phyloP scores from a whole-genome alignment of 2,888 invertebrate genomes.

The Achlya flavicornis region DNA sequence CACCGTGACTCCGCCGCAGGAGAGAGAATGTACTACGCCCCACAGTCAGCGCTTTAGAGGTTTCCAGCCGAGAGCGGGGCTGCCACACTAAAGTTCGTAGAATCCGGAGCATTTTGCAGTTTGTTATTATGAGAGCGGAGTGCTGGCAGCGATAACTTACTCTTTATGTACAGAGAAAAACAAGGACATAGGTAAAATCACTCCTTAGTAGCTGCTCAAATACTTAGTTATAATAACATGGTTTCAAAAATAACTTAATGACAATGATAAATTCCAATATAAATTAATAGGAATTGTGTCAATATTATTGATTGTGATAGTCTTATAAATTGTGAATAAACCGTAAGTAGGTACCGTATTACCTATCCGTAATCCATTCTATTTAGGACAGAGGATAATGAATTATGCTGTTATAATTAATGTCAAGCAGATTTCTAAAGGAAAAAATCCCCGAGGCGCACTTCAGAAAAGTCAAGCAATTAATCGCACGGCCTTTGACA shows the following conservation, averaged over 20 bases:
- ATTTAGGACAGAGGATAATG: background rate
- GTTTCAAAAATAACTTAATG: background rate
- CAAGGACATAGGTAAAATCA: conserved; percentile 47
- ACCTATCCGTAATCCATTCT: background rate
- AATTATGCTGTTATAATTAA: conserved; percentile 1
- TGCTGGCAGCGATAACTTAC: conserved; percentile 67
- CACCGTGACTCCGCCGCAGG: conserved; percentile 66
- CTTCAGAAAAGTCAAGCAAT: conserved; percentile 67
- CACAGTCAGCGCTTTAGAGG: conserved; percentile 79
- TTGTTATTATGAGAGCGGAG: conserved; percentile 74
- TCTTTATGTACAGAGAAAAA: conserved; percentile 67
- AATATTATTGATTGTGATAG: too few species aligned
- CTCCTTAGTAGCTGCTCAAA: conserved; percentile 21
- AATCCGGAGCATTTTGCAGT: conserved; percentile 79
- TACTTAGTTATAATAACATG: background rate
- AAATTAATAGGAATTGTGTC: too few species aligned
- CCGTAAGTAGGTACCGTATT: too few species aligned
- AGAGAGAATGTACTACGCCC: conserved; percentile 72
- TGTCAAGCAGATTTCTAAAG: conserved; percentile 36
- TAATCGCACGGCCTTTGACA: conserved; percentile 76
- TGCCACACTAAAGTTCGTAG: conserved; percentile 74
- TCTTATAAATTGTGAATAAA: too few species aligned
- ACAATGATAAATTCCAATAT: background rate
- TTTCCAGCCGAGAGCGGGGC: conserved; percentile 66
- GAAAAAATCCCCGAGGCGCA: conserved; percentile 51